Evolutionary conservation across 2,888 invertebrate genomes (phyloP), one percentile per base, ranked within the genome.

Genomic region (Plebejus argus): DNA sequence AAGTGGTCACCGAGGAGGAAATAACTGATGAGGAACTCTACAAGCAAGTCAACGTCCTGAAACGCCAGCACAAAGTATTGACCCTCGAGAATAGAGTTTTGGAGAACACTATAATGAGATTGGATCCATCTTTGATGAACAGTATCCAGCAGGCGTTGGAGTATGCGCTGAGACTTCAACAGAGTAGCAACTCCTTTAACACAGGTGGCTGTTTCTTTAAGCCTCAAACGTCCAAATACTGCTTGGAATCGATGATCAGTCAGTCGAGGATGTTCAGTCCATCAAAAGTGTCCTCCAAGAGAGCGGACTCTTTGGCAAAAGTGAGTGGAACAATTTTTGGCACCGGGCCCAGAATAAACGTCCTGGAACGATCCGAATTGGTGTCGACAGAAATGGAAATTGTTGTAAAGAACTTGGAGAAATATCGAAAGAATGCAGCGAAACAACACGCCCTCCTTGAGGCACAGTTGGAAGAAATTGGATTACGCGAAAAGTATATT

Each of bases 391-490:
- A 95, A 83, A 92, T 95, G 84, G 95, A 95, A 70, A 88, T 93
- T 3, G 82, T 94, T n/a, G 85, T 89, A 8, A 82, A 78, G 0
- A 84, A 83, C 53, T 80, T 94, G 18, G 88, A 89, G 8, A 86
- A 84, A 74, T 85, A 87, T 1, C 86, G 89, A 75, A 81, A 82
- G 20, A 89, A 84, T 56, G 88, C 90, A 0, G 90, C 88, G 0
- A 92, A 87, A 79, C 86, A 89, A 82, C 92, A 89, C 76, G 91
- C 90, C 0, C 78, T 91, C 20, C 83, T 95, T 3, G 92, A 88
- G 81, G 95, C 95, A 0, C 91, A 95, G 80, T 82, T 95, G 1
- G 95, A 96, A 85, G 96, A 96, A 83, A 90, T 95, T 0, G 90
- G 90, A 0, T 84, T 95, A 0, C 88, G 95, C 72, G 93, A 94